Evolutionary conservation across 2,113 vertebrate species (phyloP).

Genomic region (Upupa epops): DNA sequence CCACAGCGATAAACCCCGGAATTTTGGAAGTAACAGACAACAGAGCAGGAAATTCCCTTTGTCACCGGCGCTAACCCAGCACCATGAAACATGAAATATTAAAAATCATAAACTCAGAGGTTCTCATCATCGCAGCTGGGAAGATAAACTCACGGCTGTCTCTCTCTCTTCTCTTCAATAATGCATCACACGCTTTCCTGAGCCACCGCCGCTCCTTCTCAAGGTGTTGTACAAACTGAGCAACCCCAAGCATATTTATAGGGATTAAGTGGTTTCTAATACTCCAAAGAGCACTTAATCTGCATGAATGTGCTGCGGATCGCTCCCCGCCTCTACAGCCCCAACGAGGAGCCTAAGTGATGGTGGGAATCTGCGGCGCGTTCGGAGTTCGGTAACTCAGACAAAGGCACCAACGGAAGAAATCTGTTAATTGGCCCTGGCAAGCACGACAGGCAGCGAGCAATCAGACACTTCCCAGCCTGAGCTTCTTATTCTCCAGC

Average conservation of each 20-base stretch:
- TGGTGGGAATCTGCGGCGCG: conserved; percentile 34
- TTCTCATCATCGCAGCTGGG: conserved; percentile 4
- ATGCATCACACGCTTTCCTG: conserved; percentile 21
- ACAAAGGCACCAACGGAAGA: conserved; percentile 30
- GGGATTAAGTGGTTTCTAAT: conserved; percentile 59
- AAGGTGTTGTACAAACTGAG: conserved; percentile 63
- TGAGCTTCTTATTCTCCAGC: conserved; percentile 43
- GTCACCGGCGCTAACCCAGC: conserved; percentile 7
- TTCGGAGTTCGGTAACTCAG: conserved; percentile 57
- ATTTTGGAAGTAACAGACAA: conserved; percentile 38
- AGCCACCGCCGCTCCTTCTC: conserved; percentile 36
- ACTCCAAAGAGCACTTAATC: conserved; percentile 67
- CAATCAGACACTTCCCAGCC: not conserved
- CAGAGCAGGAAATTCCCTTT: conserved; percentile 40
- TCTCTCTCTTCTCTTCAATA: conserved; percentile 60
- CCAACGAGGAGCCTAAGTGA: conserved; percentile 33
- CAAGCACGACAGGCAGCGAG: conserved; percentile 7
- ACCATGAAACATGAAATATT: conserved; percentile 22
- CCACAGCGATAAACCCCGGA: conserved; percentile 36
- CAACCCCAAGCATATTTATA: conserved; percentile 71
- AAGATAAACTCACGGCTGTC: conserved; percentile 23
- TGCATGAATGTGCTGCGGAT: conserved; percentile 50
- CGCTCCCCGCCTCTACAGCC: conserved; percentile 24
- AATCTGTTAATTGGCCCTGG: conserved; percentile 45
- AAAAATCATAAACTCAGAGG: conserved; percentile 6